Evolutionary conservation across 2,888 invertebrate species (phyloP).

Genomic region (Idaea biselata): DNA sequence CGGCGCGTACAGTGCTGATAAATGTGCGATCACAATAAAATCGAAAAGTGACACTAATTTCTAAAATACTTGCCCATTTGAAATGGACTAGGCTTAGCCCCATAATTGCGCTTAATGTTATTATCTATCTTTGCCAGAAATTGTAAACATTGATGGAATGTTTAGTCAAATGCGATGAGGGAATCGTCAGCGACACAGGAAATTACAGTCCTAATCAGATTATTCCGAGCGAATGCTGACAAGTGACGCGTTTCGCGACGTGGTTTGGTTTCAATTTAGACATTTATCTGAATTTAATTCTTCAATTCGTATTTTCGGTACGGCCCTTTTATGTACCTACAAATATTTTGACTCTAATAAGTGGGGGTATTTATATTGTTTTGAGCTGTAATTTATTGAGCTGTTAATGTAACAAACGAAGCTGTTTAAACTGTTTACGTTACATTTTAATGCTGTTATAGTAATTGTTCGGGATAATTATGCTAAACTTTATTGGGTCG

Average conservation of each 20-base stretch:
- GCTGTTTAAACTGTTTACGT: neutral
- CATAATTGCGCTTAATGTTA: neutral
- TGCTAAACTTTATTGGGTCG: neutral
- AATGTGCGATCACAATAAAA: no score
- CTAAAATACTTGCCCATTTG: no score
- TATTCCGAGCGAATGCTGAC: slow-evolving; percentile 57
- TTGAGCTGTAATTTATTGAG: neutral
- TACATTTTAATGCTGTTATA: neutral
- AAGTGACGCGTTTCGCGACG: slow-evolving; percentile 42
- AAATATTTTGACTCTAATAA: neutral
- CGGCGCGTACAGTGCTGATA: no score
- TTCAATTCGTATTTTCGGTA: slow-evolving; percentile 10
- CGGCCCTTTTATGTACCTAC: neutral
- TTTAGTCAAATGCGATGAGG: slow-evolving; percentile 37
- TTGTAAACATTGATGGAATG: slow-evolving; percentile 27
- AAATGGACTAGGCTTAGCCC: neutral
- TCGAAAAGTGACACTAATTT: no score
- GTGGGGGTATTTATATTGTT: neutral
- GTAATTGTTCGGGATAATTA: neutral
- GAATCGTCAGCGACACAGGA: slow-evolving; percentile 57
- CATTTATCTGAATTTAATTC: slow-evolving; percentile 26
- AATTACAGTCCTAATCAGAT: slow-evolving; percentile 71
- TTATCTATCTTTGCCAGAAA: neutral
- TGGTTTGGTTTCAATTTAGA: slow-evolving; percentile 31
- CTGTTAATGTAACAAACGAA: neutral